Conservation (phyloP, 2,888 invertebrate species). For the Blomia tropicalis region DNA sequence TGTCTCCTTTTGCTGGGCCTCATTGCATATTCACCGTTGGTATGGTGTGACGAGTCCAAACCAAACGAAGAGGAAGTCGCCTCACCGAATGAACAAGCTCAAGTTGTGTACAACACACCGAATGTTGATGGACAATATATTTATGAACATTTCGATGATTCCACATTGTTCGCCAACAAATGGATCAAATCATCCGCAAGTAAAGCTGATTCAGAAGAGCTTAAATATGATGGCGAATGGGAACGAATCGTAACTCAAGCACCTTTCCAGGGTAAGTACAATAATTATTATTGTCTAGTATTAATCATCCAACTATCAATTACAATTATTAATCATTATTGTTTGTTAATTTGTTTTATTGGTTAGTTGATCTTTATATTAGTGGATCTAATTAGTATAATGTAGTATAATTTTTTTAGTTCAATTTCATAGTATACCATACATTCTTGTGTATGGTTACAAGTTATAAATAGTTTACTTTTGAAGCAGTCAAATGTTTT, state of each 20-base stretch:
- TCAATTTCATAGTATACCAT: neutral
- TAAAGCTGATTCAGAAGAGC: conserved; percentile 21
- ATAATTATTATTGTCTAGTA: no score
- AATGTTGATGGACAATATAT: conserved; percentile 49
- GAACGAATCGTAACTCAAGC: conserved; percentile 6
- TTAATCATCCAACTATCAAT: neutral
- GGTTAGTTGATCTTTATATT: neutral
- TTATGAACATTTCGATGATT: conserved; percentile 71
- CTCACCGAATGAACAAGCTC: conserved; percentile 32
- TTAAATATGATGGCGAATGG: conserved; percentile 27
- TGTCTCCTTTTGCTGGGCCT: neutral
- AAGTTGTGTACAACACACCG: conserved; percentile 54
- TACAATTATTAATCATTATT: neutral
- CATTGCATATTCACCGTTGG: no score
- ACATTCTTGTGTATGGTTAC: conserved; percentile 9
- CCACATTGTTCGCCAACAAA: conserved; percentile 49
- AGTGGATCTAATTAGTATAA: neutral
- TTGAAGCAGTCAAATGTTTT: no score
- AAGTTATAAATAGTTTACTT: conserved; percentile 9
- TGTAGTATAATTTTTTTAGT: neutral
- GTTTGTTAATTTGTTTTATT: neutral
- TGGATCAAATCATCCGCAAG: conserved; percentile 27
- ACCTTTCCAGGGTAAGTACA: conserved; percentile 20
- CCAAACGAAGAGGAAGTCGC: conserved; percentile 13
- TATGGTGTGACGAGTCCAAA: no score